Evolutionary conservation across 2,888 invertebrate species (phyloP).

Genomic region (Entomobrya proxima): DNA sequence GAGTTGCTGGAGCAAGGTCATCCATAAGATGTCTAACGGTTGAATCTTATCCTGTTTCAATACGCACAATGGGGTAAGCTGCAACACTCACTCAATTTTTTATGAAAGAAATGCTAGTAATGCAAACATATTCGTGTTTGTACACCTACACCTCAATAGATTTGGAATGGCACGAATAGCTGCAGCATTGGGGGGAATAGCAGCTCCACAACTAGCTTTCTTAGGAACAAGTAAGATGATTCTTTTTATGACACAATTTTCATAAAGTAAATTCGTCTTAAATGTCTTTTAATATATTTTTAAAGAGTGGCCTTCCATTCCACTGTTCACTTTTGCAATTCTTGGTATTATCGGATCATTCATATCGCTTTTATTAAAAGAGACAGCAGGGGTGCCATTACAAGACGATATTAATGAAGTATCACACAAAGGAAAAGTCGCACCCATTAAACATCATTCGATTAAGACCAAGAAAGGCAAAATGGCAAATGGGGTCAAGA

Average conservation of each 20-base stretch:
- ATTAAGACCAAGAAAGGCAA: not conserved
- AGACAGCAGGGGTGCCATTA: conserved; percentile 69
- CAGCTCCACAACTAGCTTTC: conserved; percentile 68
- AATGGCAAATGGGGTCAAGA: not conserved
- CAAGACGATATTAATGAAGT: conserved; percentile 56
- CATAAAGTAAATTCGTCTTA: not conserved
- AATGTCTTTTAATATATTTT: not conserved
- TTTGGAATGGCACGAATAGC: conserved; percentile 70
- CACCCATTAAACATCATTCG: conserved; percentile 28
- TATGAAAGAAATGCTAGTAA: not conserved
- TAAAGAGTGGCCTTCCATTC: conserved; percentile 65
- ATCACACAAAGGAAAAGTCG: conserved; percentile 48
- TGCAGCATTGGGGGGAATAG: conserved; percentile 67
- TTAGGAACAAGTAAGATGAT: conserved; percentile 66
- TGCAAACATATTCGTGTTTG: not conserved
- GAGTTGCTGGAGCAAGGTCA: conserved; percentile 68
- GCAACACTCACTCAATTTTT: not conserved
- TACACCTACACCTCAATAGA: no score
- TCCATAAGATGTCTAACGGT: conserved; percentile 54
- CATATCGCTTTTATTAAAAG: conserved; percentile 66
- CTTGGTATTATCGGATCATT: conserved; percentile 68
- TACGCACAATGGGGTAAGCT: conserved; percentile 67
- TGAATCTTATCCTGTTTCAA: conserved; percentile 66
- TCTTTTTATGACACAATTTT: no score
- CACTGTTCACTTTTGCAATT: conserved; percentile 69